These are phyloP conservation scores for Globia sparganii DNA, from an alignment of 2,888 invertebrate species.

Conservation along the genomic window DNA sequence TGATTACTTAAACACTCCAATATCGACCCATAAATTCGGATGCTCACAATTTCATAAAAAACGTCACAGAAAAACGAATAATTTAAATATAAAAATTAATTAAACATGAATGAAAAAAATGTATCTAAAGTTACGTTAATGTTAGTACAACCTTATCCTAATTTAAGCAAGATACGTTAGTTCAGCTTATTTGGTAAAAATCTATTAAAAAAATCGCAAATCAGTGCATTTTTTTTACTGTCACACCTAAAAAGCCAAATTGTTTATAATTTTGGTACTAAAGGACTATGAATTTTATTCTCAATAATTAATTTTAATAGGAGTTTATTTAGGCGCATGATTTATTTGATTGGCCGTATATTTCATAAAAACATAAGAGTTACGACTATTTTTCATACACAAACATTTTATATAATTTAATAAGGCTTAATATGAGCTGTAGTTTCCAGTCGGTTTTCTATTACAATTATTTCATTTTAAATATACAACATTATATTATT, in stretches of 20 bases:
- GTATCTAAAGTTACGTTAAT: constrained; percentile 49
- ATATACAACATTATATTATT: constrained; percentile 8
- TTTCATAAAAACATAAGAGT: not conserved
- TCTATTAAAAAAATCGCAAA: constrained; percentile 62
- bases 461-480: constrained; percentile 6
- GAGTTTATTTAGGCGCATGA: constrained; percentile 6
- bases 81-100: constrained; percentile 61
- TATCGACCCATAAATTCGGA: constrained; percentile 35
- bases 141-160: constrained; percentile 75
- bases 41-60: constrained; percentile 44
- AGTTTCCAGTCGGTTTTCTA: constrained; percentile 9
- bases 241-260: constrained; percentile 81
- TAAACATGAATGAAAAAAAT: constrained; percentile 48
- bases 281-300: constrained; percentile 53
- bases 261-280: constrained; percentile 66
- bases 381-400: constrained; percentile 1
- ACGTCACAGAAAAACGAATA: constrained; percentile 52
- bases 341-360: constrained; percentile 30
- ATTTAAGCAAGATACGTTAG: constrained; percentile 70
- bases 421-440: constrained; percentile 29
- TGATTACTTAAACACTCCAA: constrained; percentile 28
- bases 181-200: constrained; percentile 76
- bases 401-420: constrained; percentile 23
- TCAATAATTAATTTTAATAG: constrained; percentile 35
- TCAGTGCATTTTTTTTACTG: constrained; percentile 67